Percentiles rank a stretch among this genome's conserved stretches.
phyloP scores from a whole-genome alignment of 1,140 invertebrate species.

The Branchinecta lynchi region DNA sequence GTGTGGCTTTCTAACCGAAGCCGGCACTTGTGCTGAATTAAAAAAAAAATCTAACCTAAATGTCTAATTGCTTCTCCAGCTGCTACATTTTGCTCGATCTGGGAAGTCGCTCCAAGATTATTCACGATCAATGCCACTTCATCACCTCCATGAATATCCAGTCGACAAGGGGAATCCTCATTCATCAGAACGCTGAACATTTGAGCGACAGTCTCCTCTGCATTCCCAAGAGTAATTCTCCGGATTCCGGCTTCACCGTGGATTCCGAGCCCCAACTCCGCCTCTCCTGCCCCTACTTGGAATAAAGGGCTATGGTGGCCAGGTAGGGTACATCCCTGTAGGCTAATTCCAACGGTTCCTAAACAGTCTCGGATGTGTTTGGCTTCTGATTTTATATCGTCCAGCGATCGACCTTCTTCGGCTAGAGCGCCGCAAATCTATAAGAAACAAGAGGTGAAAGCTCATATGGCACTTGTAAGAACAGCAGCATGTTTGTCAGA shows the following conservation, averaged over 20 bases:
- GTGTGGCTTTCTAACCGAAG: too few species aligned
- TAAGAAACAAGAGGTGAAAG: background rate
- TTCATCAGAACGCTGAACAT: slow-evolving; percentile 37
- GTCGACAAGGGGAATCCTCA: slow-evolving; percentile 28
- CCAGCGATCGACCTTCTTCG: slow-evolving; percentile 40
- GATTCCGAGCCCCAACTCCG: slow-evolving; percentile 67
- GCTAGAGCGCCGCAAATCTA: slow-evolving; percentile 53
- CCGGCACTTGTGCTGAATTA: background rate
- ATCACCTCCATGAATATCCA: slow-evolving; percentile 37
- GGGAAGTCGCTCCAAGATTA: slow-evolving; percentile 59
- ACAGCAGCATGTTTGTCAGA: too few species aligned
- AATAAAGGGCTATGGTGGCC: slow-evolving; percentile 46
- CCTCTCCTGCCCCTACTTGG: slow-evolving; percentile 44
- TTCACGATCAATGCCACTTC: slow-evolving; percentile 53
- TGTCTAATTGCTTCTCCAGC: slow-evolving; percentile 47
- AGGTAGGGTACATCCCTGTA: slow-evolving; percentile 54
- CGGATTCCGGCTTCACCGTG: slow-evolving; percentile 72
- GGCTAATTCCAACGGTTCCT: slow-evolving; percentile 55
- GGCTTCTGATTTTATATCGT: slow-evolving; percentile 20
- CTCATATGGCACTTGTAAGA: too few species aligned
- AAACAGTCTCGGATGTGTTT: slow-evolving; percentile 35
- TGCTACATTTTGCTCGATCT: slow-evolving; percentile 60
- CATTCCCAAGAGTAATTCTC: slow-evolving; percentile 41
- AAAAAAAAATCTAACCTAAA: slow-evolving; percentile 40
- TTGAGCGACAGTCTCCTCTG: slow-evolving; percentile 32